Base-by-base conservation (phyloP, 2,113 vertebrate genomes). In the Nettapus auritus region DNA sequence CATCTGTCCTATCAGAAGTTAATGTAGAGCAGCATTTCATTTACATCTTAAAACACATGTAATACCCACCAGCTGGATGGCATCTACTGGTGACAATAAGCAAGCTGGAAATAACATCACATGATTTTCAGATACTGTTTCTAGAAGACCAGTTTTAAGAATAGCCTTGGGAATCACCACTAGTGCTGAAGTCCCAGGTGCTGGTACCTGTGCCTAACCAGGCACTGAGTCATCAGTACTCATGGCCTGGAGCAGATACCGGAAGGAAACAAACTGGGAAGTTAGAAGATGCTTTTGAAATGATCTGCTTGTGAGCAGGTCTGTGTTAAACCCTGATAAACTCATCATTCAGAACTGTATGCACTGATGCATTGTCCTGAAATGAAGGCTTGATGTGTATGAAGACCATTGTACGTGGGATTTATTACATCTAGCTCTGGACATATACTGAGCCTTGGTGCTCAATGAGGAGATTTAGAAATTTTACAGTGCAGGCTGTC, bases 11-110 rank as follows among this genome's bases (percentile, higher is more conserved):
- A 50, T 23, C 48, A 78, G 56, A 80, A 46, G 26, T 48, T n/a
- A 88, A 67, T 75, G 64, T 46, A 70, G 93, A 91, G 42, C 33
- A 34, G 46, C 53, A 83, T 93, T 75, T 92, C 25, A 88, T 93
- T 92, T 86, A 63, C 42, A 71, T 63, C 33, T 93, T 83, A 77
- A 77, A 93, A 81, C 36, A 81, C 15, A 56, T 4, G 9, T 28
- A 36, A 71, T 46, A 63, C 28, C 23, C 28, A 81, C 44, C 59
- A 89, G 33, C 11, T 85, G 31, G 34, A 34, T 17, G 46, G 36
- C n/a, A 69, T 78, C 95, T 68, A 76, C 29, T n/a, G 15, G 29
- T 60, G 53, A 84, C n/a, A 64, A 56, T 22, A 78, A 82, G 31
- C 23, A 89, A 85, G 75, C 6, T 62, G 55, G 60, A 89, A 89